phyloP scores from a whole-genome alignment of 2,797 vertebrate genomes.

The Paratrypauchen microcephalus region DNA sequence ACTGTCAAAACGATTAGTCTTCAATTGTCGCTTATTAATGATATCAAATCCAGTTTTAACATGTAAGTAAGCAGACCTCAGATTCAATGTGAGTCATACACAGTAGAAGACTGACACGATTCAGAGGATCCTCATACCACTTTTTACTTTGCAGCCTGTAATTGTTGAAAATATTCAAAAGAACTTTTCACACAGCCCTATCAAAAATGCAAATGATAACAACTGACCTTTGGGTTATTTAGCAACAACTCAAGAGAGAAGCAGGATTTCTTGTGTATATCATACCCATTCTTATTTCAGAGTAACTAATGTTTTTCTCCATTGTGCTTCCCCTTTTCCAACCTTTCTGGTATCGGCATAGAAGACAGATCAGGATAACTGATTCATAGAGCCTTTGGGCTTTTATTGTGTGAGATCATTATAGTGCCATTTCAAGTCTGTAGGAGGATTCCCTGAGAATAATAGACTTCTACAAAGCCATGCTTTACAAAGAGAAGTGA shows the following conservation, averaged over 20 bases:
- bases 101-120: neutral
- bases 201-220: neutral
- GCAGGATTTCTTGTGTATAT: neutral
- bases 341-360: conserved; percentile 7
- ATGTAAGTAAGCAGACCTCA: neutral
- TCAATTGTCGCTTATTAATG: conserved; percentile 20
- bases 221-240: neutral
- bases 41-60: conserved; percentile 1
- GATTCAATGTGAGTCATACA: neutral
- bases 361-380: conserved; percentile 35
- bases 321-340: neutral
- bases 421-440: conserved; percentile 46
- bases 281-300: neutral
- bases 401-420: conserved; percentile 46
- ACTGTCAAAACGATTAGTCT: conserved; percentile 33
- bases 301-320: conserved; percentile 9
- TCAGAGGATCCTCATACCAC: neutral
- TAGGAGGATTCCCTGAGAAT: conserved; percentile 40
- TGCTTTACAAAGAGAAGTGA: conserved; percentile 46
- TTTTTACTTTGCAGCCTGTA: neutral
- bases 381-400: conserved; percentile 37
- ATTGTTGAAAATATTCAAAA: conserved; percentile 18
- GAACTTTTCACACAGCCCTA: conserved; percentile 12
- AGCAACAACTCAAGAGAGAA: neutral
- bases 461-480: conserved; percentile 26